Evolutionary conservation across 2,888 invertebrate genomes (phyloP), one percentile per base, ranked within the genome.

Genomic region (Stegophylla sp.): DNA sequence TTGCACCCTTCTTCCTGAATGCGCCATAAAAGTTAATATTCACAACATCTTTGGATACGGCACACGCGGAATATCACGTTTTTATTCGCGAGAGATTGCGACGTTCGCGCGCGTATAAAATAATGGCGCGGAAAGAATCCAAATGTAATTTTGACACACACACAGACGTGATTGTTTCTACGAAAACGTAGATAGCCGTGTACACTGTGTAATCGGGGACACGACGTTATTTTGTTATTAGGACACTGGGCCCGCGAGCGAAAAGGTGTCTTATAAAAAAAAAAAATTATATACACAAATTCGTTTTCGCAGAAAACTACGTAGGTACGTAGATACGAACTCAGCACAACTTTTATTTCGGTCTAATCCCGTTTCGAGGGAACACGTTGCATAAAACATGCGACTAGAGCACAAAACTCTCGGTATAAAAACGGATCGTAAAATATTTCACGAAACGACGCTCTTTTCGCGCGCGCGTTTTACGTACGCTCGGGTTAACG

Each of bases 121-220:
- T 17, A 51, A n/a, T n/a, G n/a, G n/a, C n/a, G 17, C 1, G 7
- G 17, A 34, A 17, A 61, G 13, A 28, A 61, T 12, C 43, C 23
- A 66, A 66, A 66, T 45, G 45, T 66, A 26, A 66, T 66, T 66
- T 66, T 45, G n/a, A n/a, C n/a, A n/a, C n/a, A n/a, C n/a, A n/a
- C n/a, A n/a, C 45, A 66, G 45, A 66, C 13, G 66, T 66, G 26
- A 66, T 66, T 66, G 66, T 26, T 66, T 66, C 45, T 13, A 15
- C 13, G 10, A 56, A 56, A 56, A 20, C 12, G 20, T 12, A 9
- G 56, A n/a, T 20, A 56, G 23, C 9, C 10, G 45, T n/a, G n/a
- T n/a, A n/a, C n/a, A n/a, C n/a, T n/a, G n/a, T n/a, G n/a, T n/a
- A n/a, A n/a, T n/a, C n/a, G n/a, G n/a, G n/a, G n/a, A n/a, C n/a